These are phyloP conservation scores for Eupithecia subfuscata DNA, from an alignment of 2,888 invertebrate genomes.

Conservation along the genomic window DNA sequence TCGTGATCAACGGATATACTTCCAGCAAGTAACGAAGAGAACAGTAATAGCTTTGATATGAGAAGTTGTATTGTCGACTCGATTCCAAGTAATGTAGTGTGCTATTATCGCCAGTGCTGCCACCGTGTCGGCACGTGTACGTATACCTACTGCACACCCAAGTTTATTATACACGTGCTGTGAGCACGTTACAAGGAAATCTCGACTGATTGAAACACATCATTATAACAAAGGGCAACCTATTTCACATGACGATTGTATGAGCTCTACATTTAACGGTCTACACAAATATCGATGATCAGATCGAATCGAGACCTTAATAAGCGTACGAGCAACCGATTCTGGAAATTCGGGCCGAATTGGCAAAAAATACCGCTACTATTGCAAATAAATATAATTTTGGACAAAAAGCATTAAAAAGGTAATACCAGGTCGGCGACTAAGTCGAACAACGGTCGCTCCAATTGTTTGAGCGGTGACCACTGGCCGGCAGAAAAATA, in stretches of 20 bases:
- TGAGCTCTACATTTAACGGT: constrained; percentile 51
- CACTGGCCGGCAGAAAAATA: constrained; percentile 49
- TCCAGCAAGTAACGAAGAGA: constrained; percentile 20
- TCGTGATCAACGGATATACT: constrained; percentile 17
- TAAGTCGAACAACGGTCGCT: constrained; percentile 77
- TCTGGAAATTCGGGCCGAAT: constrained; percentile 57
- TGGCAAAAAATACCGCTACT: constrained; percentile 74
- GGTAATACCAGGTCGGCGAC: constrained; percentile 70
- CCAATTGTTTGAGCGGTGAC: constrained; percentile 64
- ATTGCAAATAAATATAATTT: constrained; percentile 77
- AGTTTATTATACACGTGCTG: constrained; percentile 52
- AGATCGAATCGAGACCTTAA: constrained; percentile 69
- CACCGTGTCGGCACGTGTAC: constrained; percentile 53
- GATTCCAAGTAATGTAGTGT: constrained; percentile 58
- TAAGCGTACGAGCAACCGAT: constrained; percentile 66
- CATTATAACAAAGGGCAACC: constrained; percentile 10
- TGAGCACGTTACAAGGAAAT: constrained; percentile 45
- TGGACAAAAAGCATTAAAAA: constrained; percentile 79
- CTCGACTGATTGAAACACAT: constrained; percentile 18
- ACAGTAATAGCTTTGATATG: constrained; percentile 52
- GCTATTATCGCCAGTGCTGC: constrained; percentile 52
- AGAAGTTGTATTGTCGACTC: constrained; percentile 56
- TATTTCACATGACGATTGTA: neutral
- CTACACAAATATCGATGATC: constrained; percentile 42
- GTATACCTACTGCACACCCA: constrained; percentile 30